Conservation (phyloP, 1,140 invertebrate species). For the Caerostris extrusa region DNA sequence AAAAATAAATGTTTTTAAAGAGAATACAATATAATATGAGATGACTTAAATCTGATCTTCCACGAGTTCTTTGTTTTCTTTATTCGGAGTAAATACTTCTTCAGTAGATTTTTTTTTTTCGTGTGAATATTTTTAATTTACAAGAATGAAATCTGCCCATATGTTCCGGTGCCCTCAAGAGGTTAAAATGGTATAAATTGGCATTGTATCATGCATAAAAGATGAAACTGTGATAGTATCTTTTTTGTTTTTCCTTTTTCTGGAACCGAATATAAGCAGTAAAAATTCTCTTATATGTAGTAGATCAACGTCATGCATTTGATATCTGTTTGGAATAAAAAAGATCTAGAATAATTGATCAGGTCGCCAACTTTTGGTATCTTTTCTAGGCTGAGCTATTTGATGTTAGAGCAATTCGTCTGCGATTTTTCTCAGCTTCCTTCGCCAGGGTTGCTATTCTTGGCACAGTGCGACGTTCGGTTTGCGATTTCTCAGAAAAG, state of each 20-base stretch:
- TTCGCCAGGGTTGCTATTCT: not conserved
- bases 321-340: slow-evolving; percentile 4
- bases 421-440: not conserved
- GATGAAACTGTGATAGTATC: not conserved
- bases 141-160: too few relatives aligned
- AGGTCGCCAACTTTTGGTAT: not conserved
- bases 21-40: too few relatives aligned
- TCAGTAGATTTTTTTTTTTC: too few relatives aligned
- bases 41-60: too few relatives aligned
- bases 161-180: too few relatives aligned
- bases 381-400: not conserved
- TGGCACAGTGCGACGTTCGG: not conserved
- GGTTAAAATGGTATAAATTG: too few relatives aligned
- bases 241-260: not conserved
- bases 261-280: not conserved
- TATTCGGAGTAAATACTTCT: too few relatives aligned
- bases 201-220: not conserved
- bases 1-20: too few relatives aligned
- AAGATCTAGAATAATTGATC: slow-evolving; percentile 19
- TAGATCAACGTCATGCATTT: slow-evolving; percentile 14
- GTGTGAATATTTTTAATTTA: too few relatives aligned
- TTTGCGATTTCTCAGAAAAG: not conserved
- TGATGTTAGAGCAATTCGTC: not conserved
- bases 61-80: too few relatives aligned
- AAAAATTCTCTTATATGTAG: not conserved